Evolutionary conservation across 2,797 vertebrate species (phyloP), one percentile per base, ranked within the genome.

Genomic region (Poecilia wingei): DNA sequence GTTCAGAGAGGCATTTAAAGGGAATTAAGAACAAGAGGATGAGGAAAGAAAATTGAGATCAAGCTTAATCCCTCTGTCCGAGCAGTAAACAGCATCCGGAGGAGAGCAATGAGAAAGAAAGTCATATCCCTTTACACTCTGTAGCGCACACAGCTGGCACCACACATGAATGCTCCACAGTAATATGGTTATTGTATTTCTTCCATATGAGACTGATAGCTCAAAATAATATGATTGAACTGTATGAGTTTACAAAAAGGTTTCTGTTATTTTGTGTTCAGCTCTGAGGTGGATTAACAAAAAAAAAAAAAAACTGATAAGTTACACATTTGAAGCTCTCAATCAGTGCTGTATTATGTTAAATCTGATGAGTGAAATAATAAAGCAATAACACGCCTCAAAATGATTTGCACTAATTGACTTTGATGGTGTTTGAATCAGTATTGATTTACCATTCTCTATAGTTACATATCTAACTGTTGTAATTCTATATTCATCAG

Each of bases 11-110:
- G 84, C 82, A 87, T 88, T 92, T 91, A 90, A 91, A 86, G 87
- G 85, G 89, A 92, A 94, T 94, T 94, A 94, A 87, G 83, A 89
- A 90, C 81, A 91, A 88, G 92, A 72, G 86, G 88, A 93, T 93
- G 83, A 94, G 87, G 87, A 89, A 55, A 28, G 79, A 87, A 88
- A 87, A 93, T 88, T 89, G 72, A 89, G 88, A 92, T 86, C 75
- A 72, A 78, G 75, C 49, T 49, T 91, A 93, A 93, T 93, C 93
- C 87, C 74, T 84, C 83, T 83, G 86, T 89, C 85, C 79, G 79
- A 91, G 87, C 64, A 74, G 82, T 87, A 90, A 89, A 90, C 89
- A 91, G 43, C 64, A 79, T 70, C 43, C 81, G 61, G 51, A 80
- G n/a, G 33, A 33, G 33, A 76, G 75, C 78, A 81, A 77, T 59